Evolutionary conservation across 2,797 vertebrate genomes (phyloP).

Genomic region (Hippoglossus hippoglossus): DNA sequence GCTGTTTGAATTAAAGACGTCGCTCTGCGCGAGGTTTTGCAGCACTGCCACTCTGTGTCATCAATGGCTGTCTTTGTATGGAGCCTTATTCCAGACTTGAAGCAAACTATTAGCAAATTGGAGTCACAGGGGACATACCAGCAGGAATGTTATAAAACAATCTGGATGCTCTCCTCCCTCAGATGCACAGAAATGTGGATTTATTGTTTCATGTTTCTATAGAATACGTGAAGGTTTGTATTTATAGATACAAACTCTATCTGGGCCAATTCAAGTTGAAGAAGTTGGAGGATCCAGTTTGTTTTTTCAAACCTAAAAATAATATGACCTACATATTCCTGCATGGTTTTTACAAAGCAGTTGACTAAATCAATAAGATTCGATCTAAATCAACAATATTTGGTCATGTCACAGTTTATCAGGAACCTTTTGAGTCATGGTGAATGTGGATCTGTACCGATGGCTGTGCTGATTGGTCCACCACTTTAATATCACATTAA

Average conservation of each 20-base stretch:
- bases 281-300: background rate
- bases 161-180: slow-evolving; percentile 23
- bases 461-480: too few species aligned
- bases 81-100: slow-evolving; percentile 78
- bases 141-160: slow-evolving; percentile 60
- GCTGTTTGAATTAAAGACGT: slow-evolving; percentile 55
- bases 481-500: too few species aligned
- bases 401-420: too few species aligned
- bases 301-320: background rate
- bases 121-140: slow-evolving; percentile 80
- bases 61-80: slow-evolving; percentile 76
- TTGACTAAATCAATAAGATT: too few species aligned
- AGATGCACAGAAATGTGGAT: background rate
- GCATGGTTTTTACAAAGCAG: background rate
- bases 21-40: slow-evolving; percentile 44
- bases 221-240: slow-evolving; percentile 8
- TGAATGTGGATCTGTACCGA: too few species aligned
- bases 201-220: background rate
- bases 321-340: background rate
- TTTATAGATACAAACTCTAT: background rate
- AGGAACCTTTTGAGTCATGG: too few species aligned
- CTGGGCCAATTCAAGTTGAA: slow-evolving; percentile 2
- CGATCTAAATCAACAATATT: too few species aligned
- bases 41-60: slow-evolving; percentile 25
- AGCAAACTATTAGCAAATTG: slow-evolving; percentile 81